These are phyloP conservation scores for Camelus dromedarius DNA, from an alignment of 2,113 vertebrate genomes.

Conservation along the genomic window DNA sequence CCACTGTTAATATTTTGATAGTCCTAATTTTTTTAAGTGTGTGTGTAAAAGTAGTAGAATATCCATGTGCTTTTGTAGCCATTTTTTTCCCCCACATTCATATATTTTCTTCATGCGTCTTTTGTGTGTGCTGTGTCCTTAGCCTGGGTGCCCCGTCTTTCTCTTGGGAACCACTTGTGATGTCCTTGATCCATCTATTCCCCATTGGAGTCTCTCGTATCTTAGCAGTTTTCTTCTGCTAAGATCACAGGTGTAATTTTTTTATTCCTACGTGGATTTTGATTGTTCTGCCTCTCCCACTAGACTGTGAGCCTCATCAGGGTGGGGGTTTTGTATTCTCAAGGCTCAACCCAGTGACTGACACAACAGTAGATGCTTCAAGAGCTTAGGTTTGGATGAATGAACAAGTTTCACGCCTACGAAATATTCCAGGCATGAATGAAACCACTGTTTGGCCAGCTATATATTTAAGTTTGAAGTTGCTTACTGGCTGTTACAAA, in stretches of 20 bases:
- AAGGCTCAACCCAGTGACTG: neutral
- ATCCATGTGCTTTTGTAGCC: neutral
- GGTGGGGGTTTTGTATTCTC: neutral
- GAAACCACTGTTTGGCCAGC: neutral
- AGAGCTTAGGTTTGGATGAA: conserved; percentile 15
- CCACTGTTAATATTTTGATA: neutral
- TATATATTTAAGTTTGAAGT: neutral
- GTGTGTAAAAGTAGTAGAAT: neutral
- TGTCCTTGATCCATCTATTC: neutral
- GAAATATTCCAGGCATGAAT: neutral
- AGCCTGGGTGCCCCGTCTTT: neutral
- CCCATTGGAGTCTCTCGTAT: neutral
- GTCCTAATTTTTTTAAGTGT: neutral
- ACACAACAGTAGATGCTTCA: neutral
- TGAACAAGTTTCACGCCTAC: neutral
- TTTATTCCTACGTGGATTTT: neutral
- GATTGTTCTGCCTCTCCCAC: neutral
- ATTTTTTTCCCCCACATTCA: neutral
- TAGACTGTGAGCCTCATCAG: neutral
- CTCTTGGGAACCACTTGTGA: neutral
- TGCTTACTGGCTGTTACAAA: neutral
- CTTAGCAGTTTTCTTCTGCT: neutral
- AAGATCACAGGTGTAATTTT: neutral
- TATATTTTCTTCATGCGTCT: neutral
- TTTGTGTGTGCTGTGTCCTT: neutral